Percentiles rank a stretch among this genome's conserved stretches.
These are phyloP conservation scores for Pharmacophagus antenor DNA, from an alignment of 2,888 invertebrate species.

Conservation along the genomic window DNA sequence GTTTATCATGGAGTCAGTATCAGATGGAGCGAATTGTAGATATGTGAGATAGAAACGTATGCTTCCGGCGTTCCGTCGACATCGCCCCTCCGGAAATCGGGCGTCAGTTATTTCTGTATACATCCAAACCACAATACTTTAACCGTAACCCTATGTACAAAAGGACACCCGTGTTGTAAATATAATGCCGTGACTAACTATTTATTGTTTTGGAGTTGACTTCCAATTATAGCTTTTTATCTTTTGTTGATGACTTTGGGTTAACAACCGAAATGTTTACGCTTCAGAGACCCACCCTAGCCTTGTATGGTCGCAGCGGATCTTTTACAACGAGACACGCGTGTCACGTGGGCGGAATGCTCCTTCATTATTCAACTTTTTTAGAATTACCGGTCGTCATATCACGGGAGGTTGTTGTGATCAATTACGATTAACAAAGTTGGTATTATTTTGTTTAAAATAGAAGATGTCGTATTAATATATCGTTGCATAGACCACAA, in stretches of 20 bases:
- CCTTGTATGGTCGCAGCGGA: slow-evolving; percentile 63
- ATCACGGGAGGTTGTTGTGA: slow-evolving; percentile 54
- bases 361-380: slow-evolving; percentile 52
- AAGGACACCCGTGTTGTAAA: slow-evolving; percentile 9
- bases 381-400: slow-evolving; percentile 59
- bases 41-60: slow-evolving; percentile 24
- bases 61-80: slow-evolving; percentile 30
- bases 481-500: not conserved
- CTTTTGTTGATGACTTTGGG: slow-evolving; percentile 47
- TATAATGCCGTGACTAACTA: slow-evolving; percentile 24
- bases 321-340: slow-evolving; percentile 61
- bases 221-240: slow-evolving; percentile 40
- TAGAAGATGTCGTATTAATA: not conserved
- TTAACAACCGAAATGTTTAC: slow-evolving; percentile 54
- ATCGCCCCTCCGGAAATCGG: slow-evolving; percentile 31
- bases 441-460: slow-evolving; percentile 20
- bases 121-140: slow-evolving; percentile 28
- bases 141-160: slow-evolving; percentile 23
- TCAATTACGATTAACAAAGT: slow-evolving; percentile 44
- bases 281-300: slow-evolving; percentile 34
- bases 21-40: slow-evolving; percentile 29
- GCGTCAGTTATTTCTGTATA: slow-evolving; percentile 31
- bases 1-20: slow-evolving; percentile 22
- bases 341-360: slow-evolving; percentile 62
- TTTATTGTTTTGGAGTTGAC: slow-evolving; percentile 28